Evolutionary conservation across 2,113 vertebrate species (phyloP), one percentile per base, ranked within the genome.

Genomic region (Protobothrops mucrosquamatus): DNA sequence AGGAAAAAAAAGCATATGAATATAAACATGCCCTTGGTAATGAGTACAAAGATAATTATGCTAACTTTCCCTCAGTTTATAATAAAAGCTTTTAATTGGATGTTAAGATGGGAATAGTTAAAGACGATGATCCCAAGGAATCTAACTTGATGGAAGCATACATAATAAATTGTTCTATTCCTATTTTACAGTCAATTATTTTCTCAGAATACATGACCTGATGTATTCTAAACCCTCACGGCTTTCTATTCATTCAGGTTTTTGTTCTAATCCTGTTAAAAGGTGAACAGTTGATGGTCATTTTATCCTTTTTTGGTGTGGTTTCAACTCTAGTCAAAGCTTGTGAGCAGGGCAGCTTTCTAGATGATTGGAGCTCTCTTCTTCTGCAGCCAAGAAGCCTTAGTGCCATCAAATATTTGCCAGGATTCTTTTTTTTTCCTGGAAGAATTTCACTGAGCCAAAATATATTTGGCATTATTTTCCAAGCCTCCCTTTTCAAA

Each of bases 31-130:
- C 69, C 92, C 56, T 93, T 95, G 87, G 91, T 97, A 96, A 96
- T 95, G 94, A 93, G 86, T 95, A 95, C 95, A 96, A 96, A 96
- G 96, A 96, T 97, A 97, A 97, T 97, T 96, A 97, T 94, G 95
- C 93, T 94, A 96, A 93, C 96, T 95, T 91, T 92, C 14, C 52
- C 94, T 74, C 18, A 91, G 74, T 89, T 87, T 64, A 92, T 95
- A 91, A 93, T 91, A 90, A 61, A 22, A 39, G 3, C n/a, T 22
- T 92, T 89, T 93, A 96, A 95, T 92, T 93, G 9, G 92, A 85
- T 96, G 93, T 95, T 95, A 96, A 88, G 90, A 93, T 85, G 29
- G 86, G 94, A 95, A 92, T 92, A 93, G 85, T 54, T 94, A 94
- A 96, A 95, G 87, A 54, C 2, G 34, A 87, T 93, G 88, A 89